These are phyloP conservation scores for Dendrocincla tyrannina DNA, from an alignment of 2,797 vertebrate genomes.

Conservation along the genomic window DNA sequence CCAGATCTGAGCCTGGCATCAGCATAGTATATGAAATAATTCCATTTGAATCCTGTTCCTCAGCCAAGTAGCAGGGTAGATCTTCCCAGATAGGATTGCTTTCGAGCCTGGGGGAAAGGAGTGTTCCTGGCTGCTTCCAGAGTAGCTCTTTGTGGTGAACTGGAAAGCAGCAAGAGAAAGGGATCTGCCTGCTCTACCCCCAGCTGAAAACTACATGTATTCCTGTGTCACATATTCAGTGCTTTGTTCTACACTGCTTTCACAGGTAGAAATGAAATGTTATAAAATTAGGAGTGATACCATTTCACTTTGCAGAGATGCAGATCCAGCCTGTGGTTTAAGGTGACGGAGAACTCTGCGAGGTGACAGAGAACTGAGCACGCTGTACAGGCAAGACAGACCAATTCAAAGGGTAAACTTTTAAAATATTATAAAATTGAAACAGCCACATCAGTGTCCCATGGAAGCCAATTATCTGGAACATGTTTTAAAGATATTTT, in stretches of 20 bases:
- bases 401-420: not conserved
- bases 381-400: not conserved
- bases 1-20: slow-evolving; percentile 47
- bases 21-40: slow-evolving; percentile 49
- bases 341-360: not conserved
- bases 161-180: slow-evolving; percentile 25
- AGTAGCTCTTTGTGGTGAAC: slow-evolving; percentile 42
- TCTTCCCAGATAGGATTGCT: slow-evolving; percentile 62
- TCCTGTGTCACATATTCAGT: not conserved
- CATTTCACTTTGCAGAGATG: not conserved
- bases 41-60: slow-evolving; percentile 54
- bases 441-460: not conserved
- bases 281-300: not conserved
- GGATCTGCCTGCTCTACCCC: not conserved
- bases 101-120: slow-evolving; percentile 56
- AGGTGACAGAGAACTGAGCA: not conserved
- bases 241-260: not conserved
- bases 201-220: not conserved
- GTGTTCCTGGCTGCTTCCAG: slow-evolving; percentile 38
- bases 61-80: slow-evolving; percentile 52
- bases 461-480: not conserved
- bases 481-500: not conserved
- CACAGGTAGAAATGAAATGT: not conserved
- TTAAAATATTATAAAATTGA: not conserved
- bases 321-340: not conserved